A percentile compares a stretch with the other conserved stretches of the same genome.
Conservation (phyloP, 2,888 invertebrate species). For the Ligdia adustata region DNA sequence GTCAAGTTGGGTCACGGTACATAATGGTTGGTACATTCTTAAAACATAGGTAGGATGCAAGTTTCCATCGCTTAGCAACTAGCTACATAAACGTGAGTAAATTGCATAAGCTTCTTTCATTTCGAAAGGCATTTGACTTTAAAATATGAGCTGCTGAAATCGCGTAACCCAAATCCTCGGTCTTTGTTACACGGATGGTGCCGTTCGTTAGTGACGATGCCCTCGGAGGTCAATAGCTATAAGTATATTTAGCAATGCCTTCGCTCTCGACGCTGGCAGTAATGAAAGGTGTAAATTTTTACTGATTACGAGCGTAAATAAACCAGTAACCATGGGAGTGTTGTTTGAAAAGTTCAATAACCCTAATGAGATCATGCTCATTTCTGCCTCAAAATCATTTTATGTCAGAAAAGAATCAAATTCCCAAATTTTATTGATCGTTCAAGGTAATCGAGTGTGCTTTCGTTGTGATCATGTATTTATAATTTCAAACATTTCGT, state of each 20-base stretch:
- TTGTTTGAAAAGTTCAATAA: slow-evolving; percentile 60
- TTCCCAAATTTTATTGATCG: slow-evolving; percentile 2
- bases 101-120: slow-evolving; percentile 17
- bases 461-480: slow-evolving; percentile 9
- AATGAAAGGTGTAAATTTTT: slow-evolving; percentile 68
- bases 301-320: slow-evolving; percentile 70
- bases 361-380: slow-evolving; percentile 47
- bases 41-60: slow-evolving; percentile 31
- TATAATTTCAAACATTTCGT: slow-evolving; percentile 12
- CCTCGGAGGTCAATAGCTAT: slow-evolving; percentile 61
- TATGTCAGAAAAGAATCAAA: slow-evolving; percentile 2
- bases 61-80: slow-evolving; percentile 23
- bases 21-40: too few species aligned
- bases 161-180: slow-evolving; percentile 60
- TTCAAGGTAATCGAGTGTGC: not conserved
- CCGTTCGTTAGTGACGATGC: slow-evolving; percentile 63
- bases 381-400: slow-evolving; percentile 16
- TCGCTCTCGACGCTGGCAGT: slow-evolving; percentile 42
- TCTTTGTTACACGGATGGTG: slow-evolving; percentile 58
- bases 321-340: slow-evolving; percentile 51
- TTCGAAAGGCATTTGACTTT: slow-evolving; percentile 51
- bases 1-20: slow-evolving; percentile 32
- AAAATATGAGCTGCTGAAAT: slow-evolving; percentile 55
- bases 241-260: slow-evolving; percentile 64
- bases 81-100: slow-evolving; percentile 9